phyloP scores from a whole-genome alignment of 2,888 invertebrate genomes.

The Hirtodrosophila cameraria region DNA sequence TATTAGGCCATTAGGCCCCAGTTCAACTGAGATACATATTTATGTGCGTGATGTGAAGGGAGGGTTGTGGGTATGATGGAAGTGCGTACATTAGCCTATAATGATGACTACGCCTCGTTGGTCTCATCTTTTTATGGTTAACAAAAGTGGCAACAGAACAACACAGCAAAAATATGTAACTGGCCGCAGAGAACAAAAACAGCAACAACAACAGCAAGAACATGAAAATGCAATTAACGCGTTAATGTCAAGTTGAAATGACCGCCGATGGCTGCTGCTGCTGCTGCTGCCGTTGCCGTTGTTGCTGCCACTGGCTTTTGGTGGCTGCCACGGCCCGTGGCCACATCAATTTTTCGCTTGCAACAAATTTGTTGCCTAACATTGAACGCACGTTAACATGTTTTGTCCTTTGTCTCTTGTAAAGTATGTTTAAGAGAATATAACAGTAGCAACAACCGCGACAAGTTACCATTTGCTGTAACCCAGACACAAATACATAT shows the following conservation, averaged over 20 bases:
- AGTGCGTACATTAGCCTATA: conserved; percentile 59
- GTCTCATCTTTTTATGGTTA: conserved; percentile 35
- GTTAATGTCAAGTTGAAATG: conserved; percentile 69
- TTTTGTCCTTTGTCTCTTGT: background rate
- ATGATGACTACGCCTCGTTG: conserved; percentile 20
- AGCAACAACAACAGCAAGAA: no score
- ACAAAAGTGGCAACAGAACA: conserved; percentile 13
- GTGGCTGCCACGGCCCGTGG: background rate
- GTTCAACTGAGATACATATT: conserved; percentile 8
- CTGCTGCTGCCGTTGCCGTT: conserved; percentile 15
- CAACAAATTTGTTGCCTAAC: conserved; percentile 38
- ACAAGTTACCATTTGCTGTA: conserved; percentile 1
- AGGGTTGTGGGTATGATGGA: conserved; percentile 11
- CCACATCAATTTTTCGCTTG: conserved; percentile 38
- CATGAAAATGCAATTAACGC: conserved; percentile 79
- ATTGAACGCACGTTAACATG: background rate
- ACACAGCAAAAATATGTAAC: conserved; percentile 45
- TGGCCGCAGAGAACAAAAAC: conserved; percentile 51
- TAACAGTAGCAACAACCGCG: conserved; percentile 15
- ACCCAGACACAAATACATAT: conserved; percentile 28
- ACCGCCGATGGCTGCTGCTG: conserved; percentile 30
- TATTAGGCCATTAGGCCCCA: conserved; percentile 53
- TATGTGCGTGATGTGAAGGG: no score
- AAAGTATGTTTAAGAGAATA: conserved; percentile 3
- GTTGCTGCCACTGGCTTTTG: background rate